phyloP scores from a whole-genome alignment of 1,140 invertebrate species.

The Andrena cerasifolii region DNA sequence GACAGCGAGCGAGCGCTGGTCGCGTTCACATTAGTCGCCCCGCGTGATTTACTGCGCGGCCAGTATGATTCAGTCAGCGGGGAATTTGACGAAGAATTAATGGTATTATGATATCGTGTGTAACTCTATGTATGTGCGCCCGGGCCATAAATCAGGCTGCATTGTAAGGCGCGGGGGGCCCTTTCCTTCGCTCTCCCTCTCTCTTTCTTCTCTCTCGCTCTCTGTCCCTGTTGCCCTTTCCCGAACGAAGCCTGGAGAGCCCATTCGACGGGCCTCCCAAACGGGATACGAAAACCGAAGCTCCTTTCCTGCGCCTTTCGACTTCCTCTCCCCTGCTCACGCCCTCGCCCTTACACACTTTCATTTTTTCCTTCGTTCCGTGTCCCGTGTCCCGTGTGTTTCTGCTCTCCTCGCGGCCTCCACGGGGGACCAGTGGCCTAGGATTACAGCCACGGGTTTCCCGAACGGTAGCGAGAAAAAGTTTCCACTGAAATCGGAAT shows the following conservation, averaged over 20 bases:
- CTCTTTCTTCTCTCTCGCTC: neutral
- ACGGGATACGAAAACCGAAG: conserved; percentile 67
- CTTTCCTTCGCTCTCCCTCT: conserved; percentile 63
- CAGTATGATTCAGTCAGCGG: conserved; percentile 82
- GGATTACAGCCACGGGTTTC: conserved; percentile 18
- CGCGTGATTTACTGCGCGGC: conserved; percentile 81
- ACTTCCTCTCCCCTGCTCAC: conserved; percentile 64
- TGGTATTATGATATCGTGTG: conserved; percentile 83
- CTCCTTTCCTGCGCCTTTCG: conserved; percentile 46
- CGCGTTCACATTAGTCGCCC: conserved; percentile 80
- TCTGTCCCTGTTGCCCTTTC: conserved; percentile 53
- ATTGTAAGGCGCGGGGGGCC: conserved; percentile 78
- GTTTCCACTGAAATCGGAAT: no score
- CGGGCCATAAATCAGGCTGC: conserved; percentile 81
- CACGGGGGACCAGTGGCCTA: neutral
- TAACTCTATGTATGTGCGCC: conserved; percentile 81
- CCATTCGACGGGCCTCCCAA: conserved; percentile 71
- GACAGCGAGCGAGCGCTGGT: conserved; percentile 73
- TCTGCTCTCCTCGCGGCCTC: neutral
- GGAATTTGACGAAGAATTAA: conserved; percentile 83
- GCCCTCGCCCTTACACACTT: conserved; percentile 8
- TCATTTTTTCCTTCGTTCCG: neutral
- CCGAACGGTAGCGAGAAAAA: neutral
- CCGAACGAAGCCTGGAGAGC: conserved; percentile 60
- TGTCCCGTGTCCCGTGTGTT: neutral